These are phyloP conservation scores for Spilogale gracilis DNA, from an alignment of 2,113 vertebrate genomes.

Conservation along the genomic window DNA sequence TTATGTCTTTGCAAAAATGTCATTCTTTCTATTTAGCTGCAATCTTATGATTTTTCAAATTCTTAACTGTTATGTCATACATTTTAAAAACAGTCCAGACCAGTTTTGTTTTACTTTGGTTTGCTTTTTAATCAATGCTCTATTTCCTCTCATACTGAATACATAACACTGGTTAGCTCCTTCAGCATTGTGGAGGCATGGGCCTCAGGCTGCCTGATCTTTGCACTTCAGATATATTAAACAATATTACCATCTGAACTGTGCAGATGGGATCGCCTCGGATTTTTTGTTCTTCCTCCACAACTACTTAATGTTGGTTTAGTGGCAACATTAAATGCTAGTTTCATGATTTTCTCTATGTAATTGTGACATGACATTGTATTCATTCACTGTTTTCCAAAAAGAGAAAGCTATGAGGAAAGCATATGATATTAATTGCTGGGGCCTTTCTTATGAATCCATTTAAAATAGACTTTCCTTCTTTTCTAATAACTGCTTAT, in stretches of 20 bases:
- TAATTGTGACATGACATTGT: slow-evolving; percentile 77
- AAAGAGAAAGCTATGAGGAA: slow-evolving; percentile 73
- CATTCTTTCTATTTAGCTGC: slow-evolving; percentile 2
- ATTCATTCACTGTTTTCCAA: slow-evolving; percentile 74
- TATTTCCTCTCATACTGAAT: not conserved
- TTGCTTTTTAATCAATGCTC: not conserved
- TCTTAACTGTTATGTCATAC: not conserved
- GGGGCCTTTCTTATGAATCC: slow-evolving; percentile 74
- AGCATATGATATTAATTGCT: slow-evolving; percentile 79
- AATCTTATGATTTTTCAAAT: not conserved
- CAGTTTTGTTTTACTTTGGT: not conserved
- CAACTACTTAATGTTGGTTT: slow-evolving; percentile 78
- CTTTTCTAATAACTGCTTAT: slow-evolving; percentile 76
- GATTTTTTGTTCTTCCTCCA: slow-evolving; percentile 67
- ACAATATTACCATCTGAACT: slow-evolving; percentile 5
- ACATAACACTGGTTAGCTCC: not conserved
- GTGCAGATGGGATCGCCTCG: slow-evolving; percentile 65
- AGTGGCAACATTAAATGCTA: slow-evolving; percentile 71
- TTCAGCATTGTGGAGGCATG: not conserved
- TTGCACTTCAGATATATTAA: not conserved
- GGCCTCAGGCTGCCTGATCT: not conserved
- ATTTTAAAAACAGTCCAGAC: not conserved
- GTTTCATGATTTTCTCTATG: slow-evolving; percentile 77
- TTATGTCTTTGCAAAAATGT: not conserved
- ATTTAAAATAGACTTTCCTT: slow-evolving; percentile 76